These are phyloP conservation scores for Tetramorium bicarinatum DNA, from an alignment of 2,888 invertebrate species.

Conservation along the genomic window DNA sequence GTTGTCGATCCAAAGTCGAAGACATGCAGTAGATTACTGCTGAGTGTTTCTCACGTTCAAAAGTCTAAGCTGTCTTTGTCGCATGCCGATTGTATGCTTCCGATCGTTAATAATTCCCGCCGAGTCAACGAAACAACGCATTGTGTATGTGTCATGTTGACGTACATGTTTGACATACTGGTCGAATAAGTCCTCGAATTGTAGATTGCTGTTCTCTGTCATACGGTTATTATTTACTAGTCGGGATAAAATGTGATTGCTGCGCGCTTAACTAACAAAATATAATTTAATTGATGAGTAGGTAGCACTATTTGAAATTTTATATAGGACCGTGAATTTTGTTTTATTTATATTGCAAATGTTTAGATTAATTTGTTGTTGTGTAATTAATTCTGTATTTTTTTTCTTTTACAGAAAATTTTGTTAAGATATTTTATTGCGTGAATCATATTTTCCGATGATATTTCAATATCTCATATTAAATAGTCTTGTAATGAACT, in stretches of 20 bases:
- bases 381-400: too few species aligned
- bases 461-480: constrained; percentile 12
- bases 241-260: background rate
- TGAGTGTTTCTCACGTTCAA: background rate
- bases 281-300: background rate
- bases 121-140: background rate
- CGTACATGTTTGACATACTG: background rate
- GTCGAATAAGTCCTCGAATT: constrained; percentile 1
- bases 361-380: background rate
- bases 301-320: background rate
- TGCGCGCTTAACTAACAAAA: background rate
- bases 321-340: background rate
- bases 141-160: constrained; percentile 3
- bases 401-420: background rate
- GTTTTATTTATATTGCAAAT: background rate
- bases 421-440: background rate
- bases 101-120: background rate
- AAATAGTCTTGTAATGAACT: background rate
- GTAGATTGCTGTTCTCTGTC: background rate
- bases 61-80: background rate
- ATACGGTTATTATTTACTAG: background rate
- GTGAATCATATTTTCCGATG: background rate
- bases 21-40: background rate
- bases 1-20: background rate
- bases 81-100: background rate